phyloP scores from a whole-genome alignment of 2,888 invertebrate genomes.

The Drosophila mettleri region DNA sequence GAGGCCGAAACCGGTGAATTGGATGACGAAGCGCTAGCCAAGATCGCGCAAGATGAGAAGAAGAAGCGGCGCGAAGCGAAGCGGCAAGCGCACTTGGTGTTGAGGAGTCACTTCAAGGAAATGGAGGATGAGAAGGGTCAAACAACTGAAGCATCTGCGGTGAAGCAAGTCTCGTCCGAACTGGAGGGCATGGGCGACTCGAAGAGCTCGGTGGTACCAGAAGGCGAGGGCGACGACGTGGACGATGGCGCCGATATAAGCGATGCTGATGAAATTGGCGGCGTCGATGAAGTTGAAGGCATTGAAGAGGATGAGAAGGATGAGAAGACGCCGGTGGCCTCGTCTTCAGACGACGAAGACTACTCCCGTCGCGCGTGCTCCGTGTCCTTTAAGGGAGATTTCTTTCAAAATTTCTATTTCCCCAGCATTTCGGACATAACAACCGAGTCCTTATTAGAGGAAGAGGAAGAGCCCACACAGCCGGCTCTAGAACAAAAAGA shows the following conservation, averaged over 20 bases:
- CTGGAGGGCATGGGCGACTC: not conserved
- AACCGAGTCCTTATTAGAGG: slow-evolving; percentile 3
- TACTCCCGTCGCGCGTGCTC: fast-evolving
- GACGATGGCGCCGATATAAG: not conserved
- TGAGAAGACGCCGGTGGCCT: not conserved
- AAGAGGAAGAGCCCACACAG: not conserved
- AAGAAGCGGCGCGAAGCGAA: slow-evolving; percentile 27
- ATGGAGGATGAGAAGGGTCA: not conserved
- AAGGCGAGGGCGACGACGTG: not conserved
- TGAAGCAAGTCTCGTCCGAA: not conserved
- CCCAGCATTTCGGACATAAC: slow-evolving; percentile 46
- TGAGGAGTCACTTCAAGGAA: slow-evolving; percentile 7
- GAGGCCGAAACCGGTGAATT: not conserved
- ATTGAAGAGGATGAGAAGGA: not conserved
- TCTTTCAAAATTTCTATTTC: slow-evolving; percentile 32
- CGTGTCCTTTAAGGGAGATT: slow-evolving; percentile 26
- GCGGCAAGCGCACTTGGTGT: slow-evolving; percentile 9
- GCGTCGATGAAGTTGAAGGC: not conserved
- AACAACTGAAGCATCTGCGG: not conserved
- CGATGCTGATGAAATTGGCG: not conserved
- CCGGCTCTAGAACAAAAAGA: fast-evolving
- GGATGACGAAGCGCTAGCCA: not conserved
- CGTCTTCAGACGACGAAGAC: slow-evolving; percentile 19
- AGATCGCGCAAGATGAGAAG: slow-evolving; percentile 1
- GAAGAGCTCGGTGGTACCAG: not conserved